phyloP scores from a whole-genome alignment of 2,888 invertebrate genomes.

The Isoperla grammatica region DNA sequence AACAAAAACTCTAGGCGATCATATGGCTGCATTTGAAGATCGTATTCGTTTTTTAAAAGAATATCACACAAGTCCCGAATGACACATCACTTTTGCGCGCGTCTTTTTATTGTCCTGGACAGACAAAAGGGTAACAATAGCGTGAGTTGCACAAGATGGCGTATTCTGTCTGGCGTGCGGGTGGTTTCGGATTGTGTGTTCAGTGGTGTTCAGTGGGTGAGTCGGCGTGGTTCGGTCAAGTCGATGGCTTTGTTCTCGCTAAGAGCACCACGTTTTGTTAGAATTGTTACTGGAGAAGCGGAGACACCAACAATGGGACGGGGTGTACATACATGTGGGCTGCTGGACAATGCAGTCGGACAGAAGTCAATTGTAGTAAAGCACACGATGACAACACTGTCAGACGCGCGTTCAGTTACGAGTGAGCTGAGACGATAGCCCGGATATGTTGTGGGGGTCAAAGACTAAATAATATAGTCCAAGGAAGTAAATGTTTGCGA shows the following conservation, averaged over 20 bases:
- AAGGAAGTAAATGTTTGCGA: no score
- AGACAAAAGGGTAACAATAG: conserved; percentile 26
- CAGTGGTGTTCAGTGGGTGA: conserved; percentile 16
- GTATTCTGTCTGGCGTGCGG: not conserved
- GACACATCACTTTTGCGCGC: conserved; percentile 24
- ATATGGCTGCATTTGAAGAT: no score
- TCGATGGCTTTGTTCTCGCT: not conserved
- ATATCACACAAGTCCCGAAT: conserved; percentile 3
- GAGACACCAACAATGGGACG: not conserved
- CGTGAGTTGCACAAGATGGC: conserved; percentile 2
- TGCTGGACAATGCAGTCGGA: conserved; percentile 20
- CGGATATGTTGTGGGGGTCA: no score
- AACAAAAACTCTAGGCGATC: no score
- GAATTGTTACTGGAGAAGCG: conserved; percentile 6
- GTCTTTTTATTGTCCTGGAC: conserved; percentile 18
- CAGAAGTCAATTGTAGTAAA: conserved; percentile 21
- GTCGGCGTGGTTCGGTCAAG: not conserved
- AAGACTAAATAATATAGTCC: no score
- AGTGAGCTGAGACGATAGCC: no score
- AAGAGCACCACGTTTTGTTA: conserved; percentile 2
- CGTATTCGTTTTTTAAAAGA: no score
- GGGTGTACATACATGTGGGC: not conserved
- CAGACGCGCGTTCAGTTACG: no score
- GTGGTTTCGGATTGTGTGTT: conserved; percentile 20
- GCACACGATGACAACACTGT: conserved; percentile 11